A percentile compares a stretch with the other conserved stretches of the same genome.
phyloP scores from a whole-genome alignment of 2,888 invertebrate genomes.

The Cenopis cana region DNA sequence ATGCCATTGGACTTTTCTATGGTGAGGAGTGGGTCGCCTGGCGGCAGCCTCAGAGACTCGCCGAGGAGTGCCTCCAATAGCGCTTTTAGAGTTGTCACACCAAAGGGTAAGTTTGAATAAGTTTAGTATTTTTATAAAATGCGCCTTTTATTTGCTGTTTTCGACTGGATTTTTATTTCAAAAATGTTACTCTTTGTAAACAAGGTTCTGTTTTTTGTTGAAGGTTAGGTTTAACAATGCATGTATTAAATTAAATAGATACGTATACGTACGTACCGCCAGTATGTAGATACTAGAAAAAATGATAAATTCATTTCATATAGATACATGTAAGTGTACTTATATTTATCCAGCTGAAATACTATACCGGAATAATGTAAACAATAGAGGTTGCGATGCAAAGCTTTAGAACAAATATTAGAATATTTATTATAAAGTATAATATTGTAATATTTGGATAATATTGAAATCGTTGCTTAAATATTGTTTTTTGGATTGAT shows the following conservation, averaged over 20 bases:
- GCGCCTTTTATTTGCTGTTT: background rate
- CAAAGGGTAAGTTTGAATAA: constrained; percentile 81
- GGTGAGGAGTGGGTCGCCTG: constrained; percentile 77
- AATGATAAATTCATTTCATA: background rate
- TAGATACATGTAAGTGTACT: background rate
- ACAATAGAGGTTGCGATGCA: background rate
- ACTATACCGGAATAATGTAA: background rate
- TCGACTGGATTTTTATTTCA: background rate
- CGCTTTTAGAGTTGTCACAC: constrained; percentile 88
- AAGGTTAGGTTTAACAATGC: background rate
- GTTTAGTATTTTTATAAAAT: background rate
- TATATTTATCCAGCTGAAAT: background rate
- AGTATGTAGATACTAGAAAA: no score
- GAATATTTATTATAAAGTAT: background rate
- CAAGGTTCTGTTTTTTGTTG: constrained; percentile 4
- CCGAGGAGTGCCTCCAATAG: constrained; percentile 81
- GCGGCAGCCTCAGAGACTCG: constrained; percentile 67
- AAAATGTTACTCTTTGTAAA: constrained; percentile 7
- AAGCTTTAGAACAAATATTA: no score
- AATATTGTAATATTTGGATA: background rate
- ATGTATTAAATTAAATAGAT: background rate
- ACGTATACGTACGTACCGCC: background rate
- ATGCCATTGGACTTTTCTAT: constrained; percentile 89
- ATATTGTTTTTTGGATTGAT: background rate
- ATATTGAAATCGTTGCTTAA: background rate